Evolutionary conservation across 2,113 vertebrate genomes (phyloP).

Genomic region (Cyprinodon brontotheroides): DNA sequence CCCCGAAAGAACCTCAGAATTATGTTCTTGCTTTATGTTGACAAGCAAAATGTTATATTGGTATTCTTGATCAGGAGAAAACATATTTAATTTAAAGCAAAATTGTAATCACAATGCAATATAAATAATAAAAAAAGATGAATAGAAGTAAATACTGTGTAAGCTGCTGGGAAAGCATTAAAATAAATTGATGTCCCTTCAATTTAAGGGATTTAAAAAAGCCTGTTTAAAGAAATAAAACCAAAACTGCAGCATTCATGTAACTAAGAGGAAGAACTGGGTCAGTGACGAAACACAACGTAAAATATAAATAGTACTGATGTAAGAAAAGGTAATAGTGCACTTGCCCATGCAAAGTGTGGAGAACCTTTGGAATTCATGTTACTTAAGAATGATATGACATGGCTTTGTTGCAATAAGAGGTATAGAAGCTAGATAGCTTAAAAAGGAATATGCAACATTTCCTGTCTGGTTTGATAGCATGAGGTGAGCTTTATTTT

Average conservation of each 20-base stretch:
- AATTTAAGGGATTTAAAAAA: neutral
- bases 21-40: neutral
- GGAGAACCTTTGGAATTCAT: neutral
- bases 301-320: neutral
- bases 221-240: neutral
- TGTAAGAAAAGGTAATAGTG: slow-evolving; percentile 7
- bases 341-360: neutral
- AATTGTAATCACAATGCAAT: slow-evolving; percentile 34
- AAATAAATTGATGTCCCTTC: neutral
- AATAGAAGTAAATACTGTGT: neutral
- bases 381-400: neutral
- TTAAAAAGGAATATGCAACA: neutral
- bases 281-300: slow-evolving; percentile 23
- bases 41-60: neutral
- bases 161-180: neutral
- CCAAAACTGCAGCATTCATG: slow-evolving; percentile 26
- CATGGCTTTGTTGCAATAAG: neutral
- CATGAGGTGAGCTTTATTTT: neutral
- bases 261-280: slow-evolving; percentile 41
- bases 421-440: neutral
- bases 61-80: neutral
- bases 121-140: neutral
- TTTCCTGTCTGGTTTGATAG: neutral
- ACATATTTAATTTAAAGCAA: neutral
- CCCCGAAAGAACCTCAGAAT: neutral